Percentiles rank a stretch among this genome's conserved stretches.
Evolutionary conservation across 2,888 invertebrate genomes (phyloP).

Genomic region (Yponomeuta evonymella): DNA sequence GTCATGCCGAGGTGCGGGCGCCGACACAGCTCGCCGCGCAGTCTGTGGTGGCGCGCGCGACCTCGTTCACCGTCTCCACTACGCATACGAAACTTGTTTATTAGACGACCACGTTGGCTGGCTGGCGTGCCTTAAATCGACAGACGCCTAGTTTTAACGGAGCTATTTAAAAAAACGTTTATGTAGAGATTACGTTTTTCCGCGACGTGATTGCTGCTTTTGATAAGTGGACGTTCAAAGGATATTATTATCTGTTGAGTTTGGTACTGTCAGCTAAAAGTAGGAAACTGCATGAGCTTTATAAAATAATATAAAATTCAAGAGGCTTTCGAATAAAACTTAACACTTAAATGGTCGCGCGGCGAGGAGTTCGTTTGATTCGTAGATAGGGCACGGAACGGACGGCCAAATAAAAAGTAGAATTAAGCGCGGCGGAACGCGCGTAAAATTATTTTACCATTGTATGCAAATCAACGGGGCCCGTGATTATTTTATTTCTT

Average conservation of each 20-base stretch:
- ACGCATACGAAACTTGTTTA: slow-evolving; percentile 15
- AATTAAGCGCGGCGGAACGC: slow-evolving; percentile 75
- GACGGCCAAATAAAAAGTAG: slow-evolving; percentile 73
- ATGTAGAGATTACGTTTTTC: neutral
- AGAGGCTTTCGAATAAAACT: slow-evolving; percentile 53
- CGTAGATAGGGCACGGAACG: slow-evolving; percentile 72
- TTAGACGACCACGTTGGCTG: slow-evolving; percentile 11
- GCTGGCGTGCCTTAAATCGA: neutral
- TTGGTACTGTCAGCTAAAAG: neutral
- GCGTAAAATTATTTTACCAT: slow-evolving; percentile 77
- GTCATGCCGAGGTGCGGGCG: slow-evolving; percentile 20
- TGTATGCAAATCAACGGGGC: slow-evolving; percentile 72
- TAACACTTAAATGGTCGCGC: slow-evolving; percentile 66
- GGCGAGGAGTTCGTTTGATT: slow-evolving; percentile 64
- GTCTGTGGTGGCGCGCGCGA: slow-evolving; percentile 36
- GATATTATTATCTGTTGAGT: too few relatives aligned
- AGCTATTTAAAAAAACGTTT: neutral
- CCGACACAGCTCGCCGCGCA: slow-evolving; percentile 41
- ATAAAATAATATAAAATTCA: slow-evolving; percentile 3
- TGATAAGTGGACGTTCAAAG: too few relatives aligned
- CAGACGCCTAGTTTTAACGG: neutral
- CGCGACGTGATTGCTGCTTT: too few relatives aligned
- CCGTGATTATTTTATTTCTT: slow-evolving; percentile 76
- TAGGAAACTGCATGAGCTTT: neutral
- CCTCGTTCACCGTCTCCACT: slow-evolving; percentile 22